Conservation (phyloP, 2,797 vertebrate species). For the Macroramphosus scolopax region DNA sequence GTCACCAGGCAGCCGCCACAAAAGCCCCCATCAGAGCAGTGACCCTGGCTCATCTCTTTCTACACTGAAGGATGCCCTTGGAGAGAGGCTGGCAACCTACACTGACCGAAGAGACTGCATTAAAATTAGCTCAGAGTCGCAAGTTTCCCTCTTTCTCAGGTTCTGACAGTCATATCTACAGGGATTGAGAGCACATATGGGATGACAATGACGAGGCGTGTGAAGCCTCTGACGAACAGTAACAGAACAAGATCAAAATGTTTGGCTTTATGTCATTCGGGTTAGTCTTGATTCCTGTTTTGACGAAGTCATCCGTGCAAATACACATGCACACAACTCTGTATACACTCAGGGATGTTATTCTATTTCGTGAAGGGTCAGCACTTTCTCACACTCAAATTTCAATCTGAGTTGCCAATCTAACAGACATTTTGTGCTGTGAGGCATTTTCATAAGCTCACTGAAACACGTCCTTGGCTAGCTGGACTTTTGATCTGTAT, state of each 20-base stretch:
- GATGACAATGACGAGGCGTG: slow-evolving; percentile 40
- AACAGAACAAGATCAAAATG: slow-evolving; percentile 26
- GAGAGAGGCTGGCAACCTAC: slow-evolving; percentile 23
- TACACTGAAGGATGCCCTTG: slow-evolving; percentile 38
- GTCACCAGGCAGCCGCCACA: slow-evolving; percentile 40
- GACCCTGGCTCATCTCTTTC: slow-evolving; percentile 29
- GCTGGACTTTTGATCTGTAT: too few relatives aligned
- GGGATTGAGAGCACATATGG: slow-evolving; percentile 33
- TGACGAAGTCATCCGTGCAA: slow-evolving; percentile 20
- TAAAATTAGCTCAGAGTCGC: slow-evolving; percentile 39
- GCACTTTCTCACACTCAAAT: slow-evolving; percentile 62
- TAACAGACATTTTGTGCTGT: slow-evolving; percentile 30
- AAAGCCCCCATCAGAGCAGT: slow-evolving; percentile 35
- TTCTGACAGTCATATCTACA: slow-evolving; percentile 40
- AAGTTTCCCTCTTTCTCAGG: slow-evolving; percentile 21
- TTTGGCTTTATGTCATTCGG: slow-evolving; percentile 39
- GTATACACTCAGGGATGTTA: slow-evolving; percentile 17
- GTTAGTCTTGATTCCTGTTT: slow-evolving; percentile 31
- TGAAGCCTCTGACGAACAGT: slow-evolving; percentile 28
- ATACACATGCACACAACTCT: slow-evolving; percentile 2
- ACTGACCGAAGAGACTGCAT: slow-evolving; percentile 30
- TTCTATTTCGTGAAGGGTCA: slow-evolving; percentile 43
- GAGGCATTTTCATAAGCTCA: slow-evolving; percentile 29
- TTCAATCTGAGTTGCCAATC: slow-evolving; percentile 38
- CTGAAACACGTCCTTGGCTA: slow-evolving; percentile 13